phyloP scores from a whole-genome alignment of 2,113 vertebrate species.

The Dascyllus trimaculatus region DNA sequence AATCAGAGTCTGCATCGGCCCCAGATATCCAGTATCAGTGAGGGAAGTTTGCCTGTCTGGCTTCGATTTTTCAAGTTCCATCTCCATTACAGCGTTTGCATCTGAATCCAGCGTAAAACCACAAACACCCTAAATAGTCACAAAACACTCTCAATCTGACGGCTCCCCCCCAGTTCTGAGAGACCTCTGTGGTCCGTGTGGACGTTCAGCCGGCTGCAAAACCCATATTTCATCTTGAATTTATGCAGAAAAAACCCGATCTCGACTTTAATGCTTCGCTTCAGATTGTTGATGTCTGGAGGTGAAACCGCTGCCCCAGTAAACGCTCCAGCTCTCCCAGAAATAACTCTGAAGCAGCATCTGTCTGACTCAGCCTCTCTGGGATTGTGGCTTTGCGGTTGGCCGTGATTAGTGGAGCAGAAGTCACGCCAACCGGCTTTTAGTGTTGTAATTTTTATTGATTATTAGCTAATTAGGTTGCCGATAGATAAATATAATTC shows the following conservation, averaged over 20 bases:
- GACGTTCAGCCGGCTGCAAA: constrained; percentile 3
- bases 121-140: constrained; percentile 13
- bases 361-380: not conserved
- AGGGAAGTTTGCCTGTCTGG: not conserved
- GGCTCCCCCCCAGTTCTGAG: not conserved
- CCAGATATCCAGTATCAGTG: not conserved
- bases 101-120: constrained; percentile 13
- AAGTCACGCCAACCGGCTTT: not conserved
- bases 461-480: not conserved
- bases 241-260: constrained; percentile 11
- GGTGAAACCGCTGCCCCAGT: not conserved
- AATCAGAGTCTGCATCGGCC: not conserved
- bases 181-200: constrained; percentile 11
- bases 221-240: constrained; percentile 14
- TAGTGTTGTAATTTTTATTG: constrained; percentile 9
- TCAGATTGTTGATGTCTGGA: not conserved
- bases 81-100: constrained; percentile 1
- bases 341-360: not conserved
- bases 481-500: not conserved
- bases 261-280: constrained; percentile 29
- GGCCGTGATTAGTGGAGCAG: not conserved
- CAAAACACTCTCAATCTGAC: constrained; percentile 1
- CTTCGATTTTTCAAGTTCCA: not conserved
- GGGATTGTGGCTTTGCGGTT: not conserved
- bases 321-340: not conserved